Base-by-base conservation (phyloP, 2,888 invertebrate species). In the Cryptocheilus praepositus region DNA sequence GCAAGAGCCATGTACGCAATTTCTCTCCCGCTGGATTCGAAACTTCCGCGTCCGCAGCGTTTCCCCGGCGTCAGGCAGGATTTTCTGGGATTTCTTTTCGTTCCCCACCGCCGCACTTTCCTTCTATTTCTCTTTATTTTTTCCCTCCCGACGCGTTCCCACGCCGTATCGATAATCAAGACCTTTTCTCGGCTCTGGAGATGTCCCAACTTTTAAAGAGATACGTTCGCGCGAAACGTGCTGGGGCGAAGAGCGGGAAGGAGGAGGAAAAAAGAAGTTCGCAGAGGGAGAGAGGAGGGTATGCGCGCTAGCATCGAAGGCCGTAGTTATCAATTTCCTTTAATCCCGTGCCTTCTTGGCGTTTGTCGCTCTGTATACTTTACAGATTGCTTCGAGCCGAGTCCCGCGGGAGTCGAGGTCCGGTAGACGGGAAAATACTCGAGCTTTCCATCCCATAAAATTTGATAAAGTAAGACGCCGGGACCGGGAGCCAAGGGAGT, bases 1-100 rank as follows among this genome's bases (percentile, higher is more conserved):
- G 76, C 76, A 71, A 76, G 71, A 74, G 54, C 57, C 77, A 58
- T 76, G 76, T 76, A 76, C 66, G 76, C 67, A 62, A 71, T 77
- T 71, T 67, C 61, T 77, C 67, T 72, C 61, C 64, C 63, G 65
- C 63, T 64, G 64, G 52, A 69, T 70, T 66, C 76, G 66, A 65
- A 70, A 72, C 67, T 74, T 77, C 64, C 64, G 65, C 65, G 64
- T 59, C 64, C 65, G 66, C 16, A 49, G 8, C 45, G 15, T 54
- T 54, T n/a, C 16, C 28, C 25, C n/a, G 55, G 2, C 22, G 13
- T 28, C 28, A 28, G 58, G 28, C 28, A 28, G 58, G 28, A 28
- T 25, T 25, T 44, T 44, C 54, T 15, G 15, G 53, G 63, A 67
- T 63, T 67, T 67, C n/a, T 36, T 43, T 44, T 49, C 25, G 25